Evolutionary conservation across 2,113 vertebrate genomes (phyloP).

Genomic region (Sigmodon hispidus): DNA sequence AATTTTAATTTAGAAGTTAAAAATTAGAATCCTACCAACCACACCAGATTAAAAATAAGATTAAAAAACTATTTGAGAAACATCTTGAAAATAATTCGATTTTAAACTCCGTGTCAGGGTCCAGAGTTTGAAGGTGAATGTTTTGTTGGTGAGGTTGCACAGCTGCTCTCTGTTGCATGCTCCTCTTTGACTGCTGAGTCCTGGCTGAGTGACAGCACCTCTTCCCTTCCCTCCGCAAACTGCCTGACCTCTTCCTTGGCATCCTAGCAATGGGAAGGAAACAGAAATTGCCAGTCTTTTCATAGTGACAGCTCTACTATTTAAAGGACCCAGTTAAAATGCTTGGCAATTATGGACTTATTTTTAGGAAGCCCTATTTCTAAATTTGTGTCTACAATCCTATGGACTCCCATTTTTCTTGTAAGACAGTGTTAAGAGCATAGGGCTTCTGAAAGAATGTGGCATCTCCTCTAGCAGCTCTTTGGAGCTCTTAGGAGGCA

Average conservation of each 20-base stretch:
- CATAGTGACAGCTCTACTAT: slow-evolving; percentile 25
- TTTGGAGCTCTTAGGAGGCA: not conserved
- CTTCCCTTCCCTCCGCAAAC: not conserved
- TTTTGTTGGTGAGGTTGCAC: not conserved
- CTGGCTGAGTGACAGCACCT: slow-evolving; percentile 2
- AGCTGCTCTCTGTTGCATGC: not conserved
- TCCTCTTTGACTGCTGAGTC: not conserved
- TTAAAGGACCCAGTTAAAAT: slow-evolving; percentile 52
- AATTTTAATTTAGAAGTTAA: slow-evolving; percentile 54
- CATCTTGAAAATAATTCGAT: not conserved
- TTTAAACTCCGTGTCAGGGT: not conserved
- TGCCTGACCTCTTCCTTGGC: slow-evolving; percentile 2
- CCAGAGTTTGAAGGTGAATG: not conserved
- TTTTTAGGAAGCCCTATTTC: slow-evolving; percentile 40
- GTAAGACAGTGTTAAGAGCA: not conserved
- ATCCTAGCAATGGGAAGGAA: slow-evolving; percentile 34
- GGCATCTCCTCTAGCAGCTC: not conserved
- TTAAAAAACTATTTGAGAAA: not conserved
- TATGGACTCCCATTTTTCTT: not conserved
- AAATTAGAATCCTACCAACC: slow-evolving; percentile 46
- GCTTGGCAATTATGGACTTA: slow-evolving; percentile 31
- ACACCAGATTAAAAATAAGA: slow-evolving; percentile 45
- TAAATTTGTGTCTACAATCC: not conserved
- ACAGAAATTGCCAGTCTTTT: slow-evolving; percentile 30
- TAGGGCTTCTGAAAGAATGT: not conserved